Conservation (phyloP, 2,888 invertebrate genomes). For the Pachycephus smyrnensis region DNA sequence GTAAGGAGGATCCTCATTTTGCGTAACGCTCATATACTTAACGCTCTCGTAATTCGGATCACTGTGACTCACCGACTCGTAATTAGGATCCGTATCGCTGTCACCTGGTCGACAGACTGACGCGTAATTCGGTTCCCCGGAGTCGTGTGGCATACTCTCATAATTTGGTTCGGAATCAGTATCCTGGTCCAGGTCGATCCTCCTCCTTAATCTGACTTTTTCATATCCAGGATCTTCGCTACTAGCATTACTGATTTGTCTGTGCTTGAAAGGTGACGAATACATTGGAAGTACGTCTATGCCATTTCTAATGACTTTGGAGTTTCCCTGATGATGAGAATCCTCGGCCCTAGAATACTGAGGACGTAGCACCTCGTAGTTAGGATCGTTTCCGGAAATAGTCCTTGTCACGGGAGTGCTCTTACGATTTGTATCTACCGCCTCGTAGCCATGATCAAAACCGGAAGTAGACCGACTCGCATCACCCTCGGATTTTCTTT, state of each 20-base stretch:
- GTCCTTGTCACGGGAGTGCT: conserved; percentile 62
- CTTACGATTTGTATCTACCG: conserved; percentile 64
- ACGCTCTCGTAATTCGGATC: conserved; percentile 89
- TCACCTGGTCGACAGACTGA: conserved; percentile 70
- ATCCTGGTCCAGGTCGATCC: conserved; percentile 62
- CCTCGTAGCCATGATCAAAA: conserved; percentile 81
- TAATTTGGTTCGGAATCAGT: conserved; percentile 79
- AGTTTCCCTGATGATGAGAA: conserved; percentile 17
- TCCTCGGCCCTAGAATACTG: conserved; percentile 55
- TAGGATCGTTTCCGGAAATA: conserved; percentile 78
- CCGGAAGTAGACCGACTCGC: conserved; percentile 51
- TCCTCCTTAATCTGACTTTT: conserved; percentile 65
- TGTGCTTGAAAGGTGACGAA: conserved; percentile 55
- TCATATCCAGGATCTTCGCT: conserved; percentile 69
- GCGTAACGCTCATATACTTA: conserved; percentile 75
- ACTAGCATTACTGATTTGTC: conserved; percentile 60
- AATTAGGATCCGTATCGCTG: conserved; percentile 81
- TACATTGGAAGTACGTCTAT: conserved; percentile 48
- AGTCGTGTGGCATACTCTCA: conserved; percentile 76
- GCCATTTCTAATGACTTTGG: conserved; percentile 38
- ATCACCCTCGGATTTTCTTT: conserved; percentile 69
- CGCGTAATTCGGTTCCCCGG: conserved; percentile 72
- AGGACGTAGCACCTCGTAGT: conserved; percentile 81
- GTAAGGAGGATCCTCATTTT: conserved; percentile 73
- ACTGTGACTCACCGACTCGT: conserved; percentile 76